Evolutionary conservation across 2,113 vertebrate genomes (phyloP).

Genomic region (Butorides virescens): DNA sequence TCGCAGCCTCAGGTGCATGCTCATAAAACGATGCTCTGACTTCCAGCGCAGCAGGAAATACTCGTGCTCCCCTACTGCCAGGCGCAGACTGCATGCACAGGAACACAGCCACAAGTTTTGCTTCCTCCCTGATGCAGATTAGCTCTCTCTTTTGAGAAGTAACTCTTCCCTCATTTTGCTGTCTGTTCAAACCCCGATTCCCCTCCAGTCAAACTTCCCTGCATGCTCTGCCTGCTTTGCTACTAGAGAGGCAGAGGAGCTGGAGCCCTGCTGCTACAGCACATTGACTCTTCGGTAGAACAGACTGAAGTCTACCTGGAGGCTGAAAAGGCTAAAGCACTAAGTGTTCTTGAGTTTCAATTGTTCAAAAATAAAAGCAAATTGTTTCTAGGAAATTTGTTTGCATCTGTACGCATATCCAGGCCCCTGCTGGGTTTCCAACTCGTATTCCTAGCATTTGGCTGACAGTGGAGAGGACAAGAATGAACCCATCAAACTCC

Average conservation of each 20-base stretch:
- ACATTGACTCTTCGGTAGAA: not conserved
- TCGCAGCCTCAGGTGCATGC: accelerated
- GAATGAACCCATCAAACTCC: not conserved
- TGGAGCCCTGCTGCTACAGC: not conserved
- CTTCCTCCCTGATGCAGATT: not conserved
- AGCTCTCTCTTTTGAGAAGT: not conserved
- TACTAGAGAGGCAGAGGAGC: not conserved
- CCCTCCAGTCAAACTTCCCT: not conserved
- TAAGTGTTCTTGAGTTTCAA: not conserved
- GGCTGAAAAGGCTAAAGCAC: not conserved
- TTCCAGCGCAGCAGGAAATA: not conserved
- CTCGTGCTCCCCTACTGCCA: accelerated
- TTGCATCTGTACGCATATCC: not conserved
- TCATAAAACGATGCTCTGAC: not conserved
- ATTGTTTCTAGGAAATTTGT: not conserved
- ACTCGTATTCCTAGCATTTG: not conserved
- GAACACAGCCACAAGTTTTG: not conserved
- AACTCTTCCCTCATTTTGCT: not conserved
- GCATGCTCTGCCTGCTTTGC: not conserved
- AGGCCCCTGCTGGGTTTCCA: not conserved
- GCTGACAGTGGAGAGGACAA: not conserved
- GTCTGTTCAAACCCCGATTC: not conserved
- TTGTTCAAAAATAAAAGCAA: not conserved
- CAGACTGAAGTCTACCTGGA: not conserved
- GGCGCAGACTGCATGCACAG: not conserved